Conservation (phyloP, 2,797 vertebrate species). For the Hyperoplus immaculatus region DNA sequence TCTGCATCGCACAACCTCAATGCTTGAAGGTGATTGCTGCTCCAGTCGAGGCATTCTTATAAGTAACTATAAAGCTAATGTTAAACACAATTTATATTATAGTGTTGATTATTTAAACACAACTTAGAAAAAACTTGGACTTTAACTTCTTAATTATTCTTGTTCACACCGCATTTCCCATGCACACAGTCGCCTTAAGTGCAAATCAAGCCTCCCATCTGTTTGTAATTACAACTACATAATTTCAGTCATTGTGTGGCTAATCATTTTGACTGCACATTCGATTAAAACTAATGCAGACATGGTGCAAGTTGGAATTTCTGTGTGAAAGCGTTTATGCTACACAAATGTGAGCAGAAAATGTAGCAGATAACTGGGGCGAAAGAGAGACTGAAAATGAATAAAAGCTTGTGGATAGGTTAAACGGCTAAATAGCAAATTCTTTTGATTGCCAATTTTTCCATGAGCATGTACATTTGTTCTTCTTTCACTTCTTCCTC, state of each 20-base stretch:
- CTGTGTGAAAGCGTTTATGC: constrained; percentile 46
- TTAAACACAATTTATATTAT: constrained; percentile 97
- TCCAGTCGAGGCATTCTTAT: constrained; percentile 89
- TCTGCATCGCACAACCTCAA: constrained; percentile 34
- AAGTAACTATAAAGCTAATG: constrained; percentile 94
- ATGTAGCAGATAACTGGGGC: constrained; percentile 37
- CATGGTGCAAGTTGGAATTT: constrained; percentile 67
- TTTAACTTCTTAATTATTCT: constrained; percentile 99
- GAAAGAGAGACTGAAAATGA: constrained; percentile 39
- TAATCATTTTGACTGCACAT: constrained; percentile 99
- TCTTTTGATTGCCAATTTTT: constrained; percentile 92
- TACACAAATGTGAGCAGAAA: constrained; percentile 38
- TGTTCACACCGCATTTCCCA: constrained; percentile 99
- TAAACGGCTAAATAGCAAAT: constrained; percentile 63
- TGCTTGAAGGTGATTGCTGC: constrained; percentile 55
- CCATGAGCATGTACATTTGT: constrained; percentile 92
- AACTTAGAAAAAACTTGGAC: constrained; percentile 88
- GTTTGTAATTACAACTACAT: constrained; percentile 99
- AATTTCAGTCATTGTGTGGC: constrained; percentile 97
- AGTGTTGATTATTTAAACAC: constrained; percentile 96
- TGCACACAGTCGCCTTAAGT: constrained; percentile 97
- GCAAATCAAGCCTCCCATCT: constrained; percentile 99
- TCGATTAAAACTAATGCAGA: constrained; percentile 96
- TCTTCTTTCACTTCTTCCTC: constrained; percentile 87
- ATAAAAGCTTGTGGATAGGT: constrained; percentile 37